Evolutionary conservation across 2,888 invertebrate genomes (phyloP).

Genomic region (Drosophila kanekoi): DNA sequence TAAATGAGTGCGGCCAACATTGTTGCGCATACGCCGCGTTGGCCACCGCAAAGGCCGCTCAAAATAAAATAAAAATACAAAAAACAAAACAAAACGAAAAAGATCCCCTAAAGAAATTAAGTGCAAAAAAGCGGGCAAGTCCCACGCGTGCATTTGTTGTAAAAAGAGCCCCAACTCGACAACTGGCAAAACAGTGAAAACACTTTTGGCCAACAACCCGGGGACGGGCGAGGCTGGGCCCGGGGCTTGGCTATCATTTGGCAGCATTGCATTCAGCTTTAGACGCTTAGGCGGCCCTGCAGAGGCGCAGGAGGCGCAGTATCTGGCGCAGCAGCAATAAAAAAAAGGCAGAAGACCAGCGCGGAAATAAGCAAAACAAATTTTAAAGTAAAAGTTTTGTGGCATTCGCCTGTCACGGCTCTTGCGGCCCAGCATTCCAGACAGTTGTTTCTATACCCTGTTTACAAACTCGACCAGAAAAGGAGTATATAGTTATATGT

Average conservation of each 20-base stretch:
- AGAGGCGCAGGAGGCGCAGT: slow-evolving; percentile 36
- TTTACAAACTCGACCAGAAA: neutral
- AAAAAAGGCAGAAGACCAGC: slow-evolving; percentile 25
- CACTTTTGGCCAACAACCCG: slow-evolving; percentile 26
- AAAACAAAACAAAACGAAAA: slow-evolving; percentile 16
- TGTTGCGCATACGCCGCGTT: slow-evolving; percentile 64
- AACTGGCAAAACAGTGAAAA: slow-evolving; percentile 26
- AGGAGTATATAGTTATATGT: too few species aligned
- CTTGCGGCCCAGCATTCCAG: slow-evolving; percentile 37
- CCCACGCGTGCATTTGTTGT: slow-evolving; percentile 71
- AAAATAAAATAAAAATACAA: slow-evolving; percentile 9
- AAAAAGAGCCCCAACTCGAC: slow-evolving; percentile 33
- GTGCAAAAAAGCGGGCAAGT: slow-evolving; percentile 67
- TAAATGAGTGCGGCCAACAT: slow-evolving; percentile 52
- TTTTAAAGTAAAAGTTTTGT: slow-evolving; percentile 72
- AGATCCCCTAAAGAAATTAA: slow-evolving; percentile 79
- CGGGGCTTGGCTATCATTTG: slow-evolving; percentile 58
- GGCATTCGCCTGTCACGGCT: slow-evolving; percentile 61
- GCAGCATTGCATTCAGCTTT: slow-evolving; percentile 76
- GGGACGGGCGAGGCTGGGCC: too few species aligned
- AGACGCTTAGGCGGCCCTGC: slow-evolving; percentile 50
- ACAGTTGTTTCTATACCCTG: slow-evolving; percentile 45
- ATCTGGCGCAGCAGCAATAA: slow-evolving; percentile 16
- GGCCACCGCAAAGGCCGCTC: slow-evolving; percentile 29
- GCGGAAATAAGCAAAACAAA: slow-evolving; percentile 52